These are phyloP conservation scores for Autographa pulchrina DNA, from an alignment of 2,888 invertebrate genomes.

Conservation along the genomic window DNA sequence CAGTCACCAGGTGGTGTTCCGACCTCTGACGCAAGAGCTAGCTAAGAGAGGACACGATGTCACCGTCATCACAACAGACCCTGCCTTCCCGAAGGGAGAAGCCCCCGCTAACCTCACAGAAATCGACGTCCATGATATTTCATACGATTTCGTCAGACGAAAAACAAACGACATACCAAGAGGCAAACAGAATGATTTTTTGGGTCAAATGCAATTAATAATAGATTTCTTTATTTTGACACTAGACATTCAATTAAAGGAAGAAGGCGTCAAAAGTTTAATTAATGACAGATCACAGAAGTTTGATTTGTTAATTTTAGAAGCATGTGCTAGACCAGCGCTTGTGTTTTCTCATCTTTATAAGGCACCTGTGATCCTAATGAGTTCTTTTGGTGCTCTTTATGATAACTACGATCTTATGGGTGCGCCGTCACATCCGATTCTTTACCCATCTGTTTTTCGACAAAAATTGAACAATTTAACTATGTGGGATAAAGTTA, in stretches of 20 bases:
- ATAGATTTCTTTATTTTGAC: neutral
- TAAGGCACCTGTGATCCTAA: neutral
- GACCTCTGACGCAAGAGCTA: neutral
- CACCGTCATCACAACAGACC: neutral
- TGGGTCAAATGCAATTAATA: neutral
- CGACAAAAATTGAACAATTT: neutral
- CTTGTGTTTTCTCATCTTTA: neutral
- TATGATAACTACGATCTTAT: neutral
- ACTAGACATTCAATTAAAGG: neutral
- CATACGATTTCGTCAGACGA: neutral
- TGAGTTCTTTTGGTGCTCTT: neutral
- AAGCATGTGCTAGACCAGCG: neutral
- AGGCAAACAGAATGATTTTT: neutral
- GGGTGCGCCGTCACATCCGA: neutral
- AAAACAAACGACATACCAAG: neutral
- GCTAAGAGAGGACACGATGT: constrained; percentile 4
- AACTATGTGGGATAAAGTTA: neutral
- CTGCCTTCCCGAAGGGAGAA: neutral
- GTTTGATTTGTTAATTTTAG: neutral
- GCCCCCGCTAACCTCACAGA: neutral
- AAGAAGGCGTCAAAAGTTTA: neutral
- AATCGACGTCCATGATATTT: neutral
- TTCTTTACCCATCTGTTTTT: neutral
- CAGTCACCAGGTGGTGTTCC: neutral
- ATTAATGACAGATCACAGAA: neutral